A percentile compares a stretch with the other conserved stretches of the same genome.
These are phyloP conservation scores for Eleginops maclovinus DNA, from an alignment of 2,113 vertebrate species.

Conservation along the genomic window DNA sequence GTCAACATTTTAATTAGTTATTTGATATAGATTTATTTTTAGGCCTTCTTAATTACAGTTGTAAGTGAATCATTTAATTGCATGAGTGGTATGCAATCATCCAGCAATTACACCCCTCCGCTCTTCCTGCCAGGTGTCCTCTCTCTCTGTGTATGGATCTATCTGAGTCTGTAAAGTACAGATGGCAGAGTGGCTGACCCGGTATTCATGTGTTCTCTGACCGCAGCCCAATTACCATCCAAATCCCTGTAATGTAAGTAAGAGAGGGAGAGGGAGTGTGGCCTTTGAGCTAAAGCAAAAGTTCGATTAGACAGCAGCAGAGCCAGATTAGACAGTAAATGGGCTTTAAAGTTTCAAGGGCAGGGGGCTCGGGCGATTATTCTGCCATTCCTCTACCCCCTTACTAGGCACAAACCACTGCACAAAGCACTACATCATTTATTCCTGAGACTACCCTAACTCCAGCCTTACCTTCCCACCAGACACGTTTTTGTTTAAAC, in stretches of 20 bases:
- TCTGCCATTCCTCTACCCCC: slow-evolving; percentile 16
- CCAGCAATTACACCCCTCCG: neutral
- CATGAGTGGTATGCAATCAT: neutral
- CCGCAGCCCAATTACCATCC: slow-evolving; percentile 55
- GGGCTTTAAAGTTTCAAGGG: slow-evolving; percentile 44
- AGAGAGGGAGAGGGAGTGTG: slow-evolving; percentile 1
- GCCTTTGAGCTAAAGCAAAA: slow-evolving; percentile 28
- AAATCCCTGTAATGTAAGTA: slow-evolving; percentile 35
- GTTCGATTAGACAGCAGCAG: slow-evolving; percentile 55
- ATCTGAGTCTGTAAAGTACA: slow-evolving; percentile 34
- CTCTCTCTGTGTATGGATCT: neutral
- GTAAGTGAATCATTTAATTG: too few species aligned
- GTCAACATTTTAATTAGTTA: too few species aligned
- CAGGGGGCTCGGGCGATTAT: slow-evolving; percentile 23
- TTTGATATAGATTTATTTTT: too few species aligned
- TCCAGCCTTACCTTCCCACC: neutral
- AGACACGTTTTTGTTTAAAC: slow-evolving; percentile 29
- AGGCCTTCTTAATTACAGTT: neutral
- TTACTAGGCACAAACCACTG: slow-evolving; percentile 27
- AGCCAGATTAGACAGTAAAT: slow-evolving; percentile 59
- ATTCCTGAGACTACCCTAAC: slow-evolving; percentile 24
- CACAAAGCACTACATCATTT: slow-evolving; percentile 25
- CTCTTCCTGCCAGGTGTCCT: neutral
- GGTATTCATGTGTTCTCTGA: slow-evolving; percentile 50
- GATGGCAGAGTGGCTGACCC: slow-evolving; percentile 39